These are phyloP conservation scores for Cryptops parisi DNA, from an alignment of 2,888 invertebrate genomes.

Conservation along the genomic window DNA sequence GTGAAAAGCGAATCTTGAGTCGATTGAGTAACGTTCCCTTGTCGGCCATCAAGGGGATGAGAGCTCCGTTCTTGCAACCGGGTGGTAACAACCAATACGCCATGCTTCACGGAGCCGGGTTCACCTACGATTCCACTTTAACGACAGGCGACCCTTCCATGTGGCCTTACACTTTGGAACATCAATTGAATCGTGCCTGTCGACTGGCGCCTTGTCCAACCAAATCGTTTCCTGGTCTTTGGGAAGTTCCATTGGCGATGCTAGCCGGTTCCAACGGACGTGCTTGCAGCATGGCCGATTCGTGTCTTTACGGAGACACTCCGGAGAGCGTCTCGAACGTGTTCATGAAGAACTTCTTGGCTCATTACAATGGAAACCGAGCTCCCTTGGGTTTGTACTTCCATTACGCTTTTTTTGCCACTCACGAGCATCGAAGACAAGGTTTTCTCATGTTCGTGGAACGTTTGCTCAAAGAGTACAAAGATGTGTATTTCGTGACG, in stretches of 20 bases:
- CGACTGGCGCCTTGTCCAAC: conserved; percentile 93
- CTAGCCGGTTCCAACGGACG: conserved; percentile 91
- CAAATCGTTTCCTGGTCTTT: conserved; percentile 75
- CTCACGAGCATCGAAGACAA: conserved; percentile 82
- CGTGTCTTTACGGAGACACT: conserved; percentile 78
- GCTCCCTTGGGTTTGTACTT: conserved; percentile 16
- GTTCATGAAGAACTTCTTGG: conserved; percentile 56
- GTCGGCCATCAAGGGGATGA: conserved; percentile 87
- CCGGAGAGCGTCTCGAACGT: conserved; percentile 80
- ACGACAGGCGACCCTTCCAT: conserved; percentile 91
- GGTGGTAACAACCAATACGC: conserved; percentile 96
- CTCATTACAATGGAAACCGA: conserved; percentile 14
- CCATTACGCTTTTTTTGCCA: conserved; percentile 30
- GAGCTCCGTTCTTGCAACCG: conserved; percentile 81
- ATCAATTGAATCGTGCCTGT: conserved; percentile 85
- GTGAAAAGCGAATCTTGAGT: conserved; percentile 22
- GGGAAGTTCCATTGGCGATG: conserved; percentile 97
- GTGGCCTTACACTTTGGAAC: conserved; percentile 93
- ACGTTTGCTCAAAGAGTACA: conserved; percentile 67
- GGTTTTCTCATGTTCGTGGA: conserved; percentile 86
- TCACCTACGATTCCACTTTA: conserved; percentile 90
- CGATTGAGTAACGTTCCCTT: conserved; percentile 30
- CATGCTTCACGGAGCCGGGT: conserved; percentile 88
- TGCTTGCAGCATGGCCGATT: conserved; percentile 88
- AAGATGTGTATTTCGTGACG: conserved; percentile 74